These are phyloP conservation scores for Otocyon megalotis DNA, from an alignment of 2,113 vertebrate species.

Conservation along the genomic window DNA sequence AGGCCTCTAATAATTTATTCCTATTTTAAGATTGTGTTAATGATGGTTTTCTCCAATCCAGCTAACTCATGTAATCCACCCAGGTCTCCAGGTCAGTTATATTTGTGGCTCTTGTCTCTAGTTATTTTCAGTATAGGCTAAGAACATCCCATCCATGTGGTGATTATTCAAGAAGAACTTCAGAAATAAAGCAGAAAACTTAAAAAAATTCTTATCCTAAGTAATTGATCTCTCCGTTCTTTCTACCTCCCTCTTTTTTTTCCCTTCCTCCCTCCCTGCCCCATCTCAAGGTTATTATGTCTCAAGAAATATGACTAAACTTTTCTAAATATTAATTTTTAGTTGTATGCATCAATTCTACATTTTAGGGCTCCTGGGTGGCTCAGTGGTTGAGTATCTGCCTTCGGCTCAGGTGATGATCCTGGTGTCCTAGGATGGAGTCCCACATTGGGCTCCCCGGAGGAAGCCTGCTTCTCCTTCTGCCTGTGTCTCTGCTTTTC, in stretches of 20 bases:
- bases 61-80: not conserved
- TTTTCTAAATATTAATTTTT: slow-evolving; percentile 39
- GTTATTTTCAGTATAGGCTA: not conserved
- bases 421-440: no score
- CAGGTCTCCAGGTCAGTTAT: not conserved
- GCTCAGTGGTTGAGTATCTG: no score
- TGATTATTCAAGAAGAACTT: slow-evolving; percentile 41
- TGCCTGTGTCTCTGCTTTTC: no score
- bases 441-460: no score
- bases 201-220: not conserved
- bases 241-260: not conserved
- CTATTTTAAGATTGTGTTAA: not conserved
- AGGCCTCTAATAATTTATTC: not conserved
- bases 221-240: not conserved
- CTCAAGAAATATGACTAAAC: not conserved
- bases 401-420: no score
- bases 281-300: not conserved
- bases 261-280: not conserved
- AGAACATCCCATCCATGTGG: not conserved
- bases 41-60: not conserved
- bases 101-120: not conserved
- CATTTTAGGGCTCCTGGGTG: not conserved
- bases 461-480: no score
- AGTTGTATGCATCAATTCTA: not conserved
- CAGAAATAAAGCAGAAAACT: slow-evolving; percentile 50